Evolutionary conservation across 2,797 vertebrate genomes (phyloP).

Genomic region (Sphaeramia orbicularis): DNA sequence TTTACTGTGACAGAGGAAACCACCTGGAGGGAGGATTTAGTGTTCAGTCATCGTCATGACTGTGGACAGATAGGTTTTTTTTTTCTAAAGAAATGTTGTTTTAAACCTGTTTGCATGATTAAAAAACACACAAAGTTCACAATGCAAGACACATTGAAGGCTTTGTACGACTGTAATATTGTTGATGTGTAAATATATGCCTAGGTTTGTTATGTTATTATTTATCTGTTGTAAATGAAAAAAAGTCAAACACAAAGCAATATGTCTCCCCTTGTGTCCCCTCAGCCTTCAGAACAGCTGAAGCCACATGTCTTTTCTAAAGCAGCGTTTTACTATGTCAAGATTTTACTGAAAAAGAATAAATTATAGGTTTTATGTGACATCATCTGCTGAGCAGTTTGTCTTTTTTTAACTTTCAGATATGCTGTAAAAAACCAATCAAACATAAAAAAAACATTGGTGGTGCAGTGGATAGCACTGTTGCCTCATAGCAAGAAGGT

Average conservation of each 20-base stretch:
- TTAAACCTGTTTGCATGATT: conserved; percentile 89
- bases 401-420: conserved; percentile 10
- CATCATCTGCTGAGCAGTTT: conserved; percentile 22
- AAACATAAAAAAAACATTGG: no score
- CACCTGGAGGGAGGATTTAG: conserved; percentile 31
- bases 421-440: no score
- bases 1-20: conserved; percentile 21
- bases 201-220: conserved; percentile 91
- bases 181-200: conserved; percentile 90
- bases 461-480: no score
- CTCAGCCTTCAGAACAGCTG: conserved; percentile 54
- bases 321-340: conserved; percentile 80
- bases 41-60: conserved; percentile 58
- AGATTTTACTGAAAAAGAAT: conserved; percentile 78
- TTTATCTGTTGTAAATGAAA: conserved; percentile 89
- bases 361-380: conserved; percentile 83
- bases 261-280: conserved; percentile 73
- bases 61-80: conserved; percentile 63
- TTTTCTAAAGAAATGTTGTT: conserved; percentile 60
- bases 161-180: conserved; percentile 81
- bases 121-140: conserved; percentile 80
- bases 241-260: conserved; percentile 77
- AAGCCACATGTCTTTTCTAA: conserved; percentile 78
- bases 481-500: no score
- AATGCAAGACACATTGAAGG: conserved; percentile 62